phyloP scores from a whole-genome alignment of 2,888 invertebrate species.

The Apotomis capreana region DNA sequence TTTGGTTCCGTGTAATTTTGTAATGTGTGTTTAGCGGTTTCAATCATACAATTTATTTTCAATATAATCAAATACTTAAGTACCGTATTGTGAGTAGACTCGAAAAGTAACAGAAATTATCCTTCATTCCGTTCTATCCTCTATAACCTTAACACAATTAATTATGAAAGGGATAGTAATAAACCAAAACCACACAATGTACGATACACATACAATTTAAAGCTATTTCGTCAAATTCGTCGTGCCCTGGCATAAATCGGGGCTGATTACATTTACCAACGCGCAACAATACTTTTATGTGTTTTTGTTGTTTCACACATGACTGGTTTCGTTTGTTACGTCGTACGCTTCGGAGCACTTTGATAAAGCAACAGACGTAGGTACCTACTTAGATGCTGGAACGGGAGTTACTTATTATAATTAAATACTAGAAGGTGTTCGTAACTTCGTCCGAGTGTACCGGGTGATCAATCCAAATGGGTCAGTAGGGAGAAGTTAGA shows the following conservation, averaged over 20 bases:
- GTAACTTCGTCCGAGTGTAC: too few relatives aligned
- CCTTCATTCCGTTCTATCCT: too few relatives aligned
- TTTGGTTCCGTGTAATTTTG: too few relatives aligned
- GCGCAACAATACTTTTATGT: slow-evolving; percentile 34
- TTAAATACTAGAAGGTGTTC: not conserved
- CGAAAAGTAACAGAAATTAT: too few relatives aligned
- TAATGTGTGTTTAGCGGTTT: too few relatives aligned
- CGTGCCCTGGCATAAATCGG: slow-evolving; percentile 2
- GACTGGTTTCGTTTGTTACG: slow-evolving; percentile 33
- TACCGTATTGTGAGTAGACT: too few relatives aligned
- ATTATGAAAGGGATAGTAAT: not conserved
- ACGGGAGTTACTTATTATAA: not conserved
- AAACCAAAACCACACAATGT: not conserved
- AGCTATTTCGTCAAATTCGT: not conserved
- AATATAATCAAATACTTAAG: too few relatives aligned
- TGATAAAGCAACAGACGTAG: not conserved
- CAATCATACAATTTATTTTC: too few relatives aligned
- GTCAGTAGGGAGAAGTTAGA: too few relatives aligned
- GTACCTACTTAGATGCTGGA: not conserved
- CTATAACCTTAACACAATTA: too few relatives aligned
- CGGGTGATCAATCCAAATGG: too few relatives aligned
- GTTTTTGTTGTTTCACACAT: slow-evolving; percentile 38
- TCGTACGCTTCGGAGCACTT: slow-evolving; percentile 25
- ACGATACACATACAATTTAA: not conserved
- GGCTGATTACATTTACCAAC: slow-evolving; percentile 11